Conservation (phyloP, 1,140 invertebrate genomes). For the Drosophila persimilis region DNA sequence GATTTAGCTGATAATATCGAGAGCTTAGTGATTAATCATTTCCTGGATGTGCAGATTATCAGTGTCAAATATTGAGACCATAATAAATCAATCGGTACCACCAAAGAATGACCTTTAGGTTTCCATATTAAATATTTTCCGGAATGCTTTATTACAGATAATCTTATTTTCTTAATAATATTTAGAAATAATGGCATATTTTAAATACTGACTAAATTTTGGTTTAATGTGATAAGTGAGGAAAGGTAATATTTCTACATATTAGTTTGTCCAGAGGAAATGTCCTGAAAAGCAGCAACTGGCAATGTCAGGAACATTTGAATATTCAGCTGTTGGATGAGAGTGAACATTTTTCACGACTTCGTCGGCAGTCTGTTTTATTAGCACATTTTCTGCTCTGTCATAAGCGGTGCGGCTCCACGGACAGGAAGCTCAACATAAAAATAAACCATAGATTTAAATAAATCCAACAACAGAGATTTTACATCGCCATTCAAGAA, state of each 20-base stretch:
- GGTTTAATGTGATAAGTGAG: not conserved
- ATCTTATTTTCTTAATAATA: too few species aligned
- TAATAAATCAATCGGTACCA: too few species aligned
- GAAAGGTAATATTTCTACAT: not conserved
- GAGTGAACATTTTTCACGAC: constrained; percentile 23
- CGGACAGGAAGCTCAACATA: constrained; percentile 23
- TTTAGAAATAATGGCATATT: too few species aligned
- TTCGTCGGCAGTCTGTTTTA: constrained; percentile 14
- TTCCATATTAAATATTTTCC: too few species aligned
- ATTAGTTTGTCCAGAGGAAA: not conserved
- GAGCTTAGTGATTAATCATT: too few species aligned
- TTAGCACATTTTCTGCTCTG: constrained; percentile 27
- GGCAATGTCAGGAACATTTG: constrained; percentile 4
- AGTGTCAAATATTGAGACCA: too few species aligned
- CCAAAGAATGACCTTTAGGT: too few species aligned
- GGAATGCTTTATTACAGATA: too few species aligned
- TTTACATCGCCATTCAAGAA: not conserved
- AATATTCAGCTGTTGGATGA: constrained; percentile 4
- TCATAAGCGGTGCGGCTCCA: constrained; percentile 33
- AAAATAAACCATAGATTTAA: constrained; percentile 25
- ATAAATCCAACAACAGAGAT: constrained; percentile 22
- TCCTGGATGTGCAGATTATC: too few species aligned
- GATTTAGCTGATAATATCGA: too few species aligned
- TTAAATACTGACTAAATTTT: not conserved
- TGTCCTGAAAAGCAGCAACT: constrained; percentile 3